Evolutionary conservation across 2,797 vertebrate genomes (phyloP), one percentile per base, ranked within the genome.

Genomic region (Cossypha caffra): DNA sequence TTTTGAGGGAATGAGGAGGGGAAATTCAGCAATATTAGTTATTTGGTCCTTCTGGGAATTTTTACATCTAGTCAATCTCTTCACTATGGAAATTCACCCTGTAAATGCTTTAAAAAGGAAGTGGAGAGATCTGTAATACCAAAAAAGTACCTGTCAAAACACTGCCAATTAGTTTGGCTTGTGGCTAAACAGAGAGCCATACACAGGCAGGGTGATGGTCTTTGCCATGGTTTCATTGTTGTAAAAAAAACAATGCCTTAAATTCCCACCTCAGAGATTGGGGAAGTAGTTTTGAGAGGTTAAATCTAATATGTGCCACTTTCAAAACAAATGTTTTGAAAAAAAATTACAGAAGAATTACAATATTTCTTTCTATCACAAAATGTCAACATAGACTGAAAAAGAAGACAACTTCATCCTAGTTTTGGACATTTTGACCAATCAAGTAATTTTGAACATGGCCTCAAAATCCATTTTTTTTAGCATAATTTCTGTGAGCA

Each of bases 1-100:
- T 13, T 7, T 15, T 6, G 0, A 24, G 9, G 4, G 11, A 37
- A 7, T 29, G 5, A 9, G 13, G 10, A n/a, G 2, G 5, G 4
- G 3, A 25, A 73, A 72, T 31, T 68, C 23, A 72, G 9, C 15
- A 62, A 29, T 40, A 45, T 63, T 77, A 50, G 8, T 73, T 83
- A 18, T 59, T 75, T 79, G 35, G 7, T 59, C 24, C 23, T 74
- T n/a, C 42, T 23, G 38, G 7, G 12, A 64, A 26, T 35, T 73
- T 73, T 38, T 47, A 47, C 9, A 54, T 21, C 42, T 35, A 21
- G 5, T 57, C 47, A 61, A 8, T 50, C 21, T 55, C 43, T 85
- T 92, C 33, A 59, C 13, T 20, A 31, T 4, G 16, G n/a, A 85
- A 90, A 67, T 40, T 21, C 23, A 83, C 10, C 7, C 66, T 48